A percentile compares a stretch with the other conserved stretches of the same genome.
Evolutionary conservation across 2,888 invertebrate species (phyloP).

Genomic region (Conchocele bisecta): DNA sequence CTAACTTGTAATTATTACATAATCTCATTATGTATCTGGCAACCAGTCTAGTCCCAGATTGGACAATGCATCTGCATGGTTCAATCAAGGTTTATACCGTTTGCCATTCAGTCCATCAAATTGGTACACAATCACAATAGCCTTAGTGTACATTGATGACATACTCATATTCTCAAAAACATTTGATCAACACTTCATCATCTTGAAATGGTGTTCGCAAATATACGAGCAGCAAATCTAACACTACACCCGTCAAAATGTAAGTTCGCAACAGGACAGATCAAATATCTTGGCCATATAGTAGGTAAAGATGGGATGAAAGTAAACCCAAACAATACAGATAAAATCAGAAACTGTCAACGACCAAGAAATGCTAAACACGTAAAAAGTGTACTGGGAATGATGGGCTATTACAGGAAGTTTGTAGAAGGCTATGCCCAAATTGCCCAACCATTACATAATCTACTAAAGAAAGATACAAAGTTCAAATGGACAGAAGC

Average conservation of each 20-base stretch:
- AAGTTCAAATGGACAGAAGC: constrained; percentile 48
- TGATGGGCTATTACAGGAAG: constrained; percentile 43
- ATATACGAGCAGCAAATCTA: constrained; percentile 48
- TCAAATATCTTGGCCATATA: constrained; percentile 59
- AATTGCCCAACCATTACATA: constrained; percentile 46
- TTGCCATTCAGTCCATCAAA: too few relatives aligned
- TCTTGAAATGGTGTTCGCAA: constrained; percentile 37
- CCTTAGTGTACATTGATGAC: constrained; percentile 62
- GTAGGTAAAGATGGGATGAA: constrained; percentile 53
- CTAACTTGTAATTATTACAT: too few relatives aligned
- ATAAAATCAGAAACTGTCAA: constrained; percentile 31
- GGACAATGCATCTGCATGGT: too few relatives aligned
- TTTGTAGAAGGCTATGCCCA: constrained; percentile 50
- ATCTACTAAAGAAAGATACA: constrained; percentile 43
- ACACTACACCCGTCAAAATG: constrained; percentile 58
- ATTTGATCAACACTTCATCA: constrained; percentile 50
- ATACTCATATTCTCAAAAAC: constrained; percentile 41
- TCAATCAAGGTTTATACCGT: too few relatives aligned
- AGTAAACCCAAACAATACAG: constrained; percentile 48
- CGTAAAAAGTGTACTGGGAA: constrained; percentile 38
- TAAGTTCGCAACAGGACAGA: constrained; percentile 36
- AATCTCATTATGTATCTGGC: too few relatives aligned
- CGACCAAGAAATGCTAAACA: constrained; percentile 25
- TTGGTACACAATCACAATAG: too few relatives aligned
- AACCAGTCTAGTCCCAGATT: too few relatives aligned